These are phyloP conservation scores for Mesoligia furuncula DNA, from an alignment of 2,888 invertebrate genomes.

Conservation along the genomic window DNA sequence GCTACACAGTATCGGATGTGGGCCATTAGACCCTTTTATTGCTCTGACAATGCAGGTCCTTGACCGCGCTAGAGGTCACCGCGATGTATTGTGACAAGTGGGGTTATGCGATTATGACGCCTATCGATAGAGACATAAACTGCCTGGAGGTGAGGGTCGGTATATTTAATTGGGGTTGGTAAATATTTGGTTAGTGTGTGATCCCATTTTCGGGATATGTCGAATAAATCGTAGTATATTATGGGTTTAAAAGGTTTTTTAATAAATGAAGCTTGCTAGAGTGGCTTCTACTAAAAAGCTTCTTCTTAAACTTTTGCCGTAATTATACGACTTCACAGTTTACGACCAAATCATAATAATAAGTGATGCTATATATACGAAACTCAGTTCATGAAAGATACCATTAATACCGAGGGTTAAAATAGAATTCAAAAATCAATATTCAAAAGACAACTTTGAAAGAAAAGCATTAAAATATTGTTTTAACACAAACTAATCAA, in stretches of 20 bases:
- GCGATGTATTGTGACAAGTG: slow-evolving; percentile 3
- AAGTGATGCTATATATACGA: not conserved
- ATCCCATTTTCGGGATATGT: not conserved
- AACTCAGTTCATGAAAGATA: not conserved
- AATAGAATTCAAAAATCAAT: slow-evolving; percentile 6
- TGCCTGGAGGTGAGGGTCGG: not conserved
- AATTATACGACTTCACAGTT: no score
- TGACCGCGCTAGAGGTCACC: slow-evolving; percentile 53
- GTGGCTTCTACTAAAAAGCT: not conserved
- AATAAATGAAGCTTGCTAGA: not conserved
- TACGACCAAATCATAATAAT: not conserved
- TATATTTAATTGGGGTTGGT: not conserved
- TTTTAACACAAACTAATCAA: slow-evolving; percentile 45
- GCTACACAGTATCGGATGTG: slow-evolving; percentile 56
- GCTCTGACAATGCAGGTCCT: slow-evolving; percentile 54
- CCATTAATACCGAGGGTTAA: not conserved
- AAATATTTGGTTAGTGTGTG: slow-evolving; percentile 26
- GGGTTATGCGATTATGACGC: slow-evolving; percentile 12
- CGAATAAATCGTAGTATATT: not conserved
- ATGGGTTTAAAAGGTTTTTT: not conserved
- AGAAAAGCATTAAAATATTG: slow-evolving; percentile 29
- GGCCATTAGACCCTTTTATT: slow-evolving; percentile 64
- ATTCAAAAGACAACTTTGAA: slow-evolving; percentile 23
- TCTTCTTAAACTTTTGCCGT: not conserved
- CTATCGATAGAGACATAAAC: not conserved